Conservation (phyloP, 92 coral and sea anemone genomes). For the Metridium senile region DNA sequence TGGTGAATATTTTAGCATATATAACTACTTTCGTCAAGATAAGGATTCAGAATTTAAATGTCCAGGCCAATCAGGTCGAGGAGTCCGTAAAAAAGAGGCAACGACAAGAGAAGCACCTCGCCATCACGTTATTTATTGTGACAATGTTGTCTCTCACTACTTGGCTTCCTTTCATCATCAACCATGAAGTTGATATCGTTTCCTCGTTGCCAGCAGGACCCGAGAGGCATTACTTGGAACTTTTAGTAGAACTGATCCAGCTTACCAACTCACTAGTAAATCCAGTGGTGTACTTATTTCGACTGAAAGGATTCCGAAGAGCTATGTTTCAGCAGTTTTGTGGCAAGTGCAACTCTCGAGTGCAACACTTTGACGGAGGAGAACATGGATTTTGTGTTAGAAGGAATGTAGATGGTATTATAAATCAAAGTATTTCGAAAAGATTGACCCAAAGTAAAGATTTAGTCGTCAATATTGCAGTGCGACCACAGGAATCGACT, state of each 20-base stretch:
- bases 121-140: conserved; percentile 20
- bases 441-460: background rate
- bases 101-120: conserved; percentile 15
- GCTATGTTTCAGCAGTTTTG: background rate
- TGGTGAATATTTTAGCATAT: background rate
- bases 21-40: background rate
- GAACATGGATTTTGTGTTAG: background rate
- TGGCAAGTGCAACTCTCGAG: background rate
- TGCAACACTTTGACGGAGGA: background rate
- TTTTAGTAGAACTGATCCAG: background rate
- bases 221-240: background rate
- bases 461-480: background rate
- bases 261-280: conserved; percentile 17
- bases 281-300: conserved; percentile 21
- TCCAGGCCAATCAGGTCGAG: background rate
- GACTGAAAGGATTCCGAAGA: conserved; percentile 14
- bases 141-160: conserved; percentile 14
- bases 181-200: background rate
- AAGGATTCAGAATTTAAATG: background rate
- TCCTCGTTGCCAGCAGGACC: background rate
- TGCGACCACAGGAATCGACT: too few species aligned
- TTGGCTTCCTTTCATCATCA: conserved; percentile 16
- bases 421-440: background rate
- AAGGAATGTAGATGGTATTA: background rate
- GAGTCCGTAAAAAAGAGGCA: background rate